Evolutionary conservation across 2,113 vertebrate genomes (phyloP).

Genomic region (Odocoileus virginianus): DNA sequence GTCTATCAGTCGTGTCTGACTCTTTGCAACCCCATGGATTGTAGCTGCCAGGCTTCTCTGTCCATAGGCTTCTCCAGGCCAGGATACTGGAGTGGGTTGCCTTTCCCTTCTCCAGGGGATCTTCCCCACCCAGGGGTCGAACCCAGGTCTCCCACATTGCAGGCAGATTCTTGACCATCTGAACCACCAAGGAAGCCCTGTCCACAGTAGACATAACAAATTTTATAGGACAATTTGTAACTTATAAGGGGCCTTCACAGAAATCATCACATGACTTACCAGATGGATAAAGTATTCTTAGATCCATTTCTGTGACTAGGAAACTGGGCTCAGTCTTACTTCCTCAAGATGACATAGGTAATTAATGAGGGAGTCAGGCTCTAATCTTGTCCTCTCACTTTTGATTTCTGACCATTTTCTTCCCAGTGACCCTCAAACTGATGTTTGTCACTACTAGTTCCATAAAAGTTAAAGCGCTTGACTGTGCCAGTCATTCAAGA

Average conservation of each 20-base stretch:
- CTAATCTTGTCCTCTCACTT: not conserved
- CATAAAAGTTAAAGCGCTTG: not conserved
- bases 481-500: not conserved
- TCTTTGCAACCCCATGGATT: not conserved
- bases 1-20: not conserved
- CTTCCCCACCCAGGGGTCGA: not conserved
- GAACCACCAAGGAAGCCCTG: not conserved
- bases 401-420: not conserved
- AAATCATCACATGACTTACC: not conserved
- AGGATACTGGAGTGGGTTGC: not conserved
- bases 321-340: not conserved
- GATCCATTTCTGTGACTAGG: not conserved
- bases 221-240: not conserved
- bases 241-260: not conserved
- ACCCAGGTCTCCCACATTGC: not conserved
- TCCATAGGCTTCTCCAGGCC: not conserved
- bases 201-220: not conserved
- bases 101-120: not conserved
- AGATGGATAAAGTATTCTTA: not conserved
- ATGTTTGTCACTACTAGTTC: not conserved
- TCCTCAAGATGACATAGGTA: not conserved
- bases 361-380: not conserved
- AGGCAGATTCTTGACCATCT: not conserved
- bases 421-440: not conserved
- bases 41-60: not conserved